phyloP scores from a whole-genome alignment of 2,113 vertebrate species.

The Ceyx margarethae region DNA sequence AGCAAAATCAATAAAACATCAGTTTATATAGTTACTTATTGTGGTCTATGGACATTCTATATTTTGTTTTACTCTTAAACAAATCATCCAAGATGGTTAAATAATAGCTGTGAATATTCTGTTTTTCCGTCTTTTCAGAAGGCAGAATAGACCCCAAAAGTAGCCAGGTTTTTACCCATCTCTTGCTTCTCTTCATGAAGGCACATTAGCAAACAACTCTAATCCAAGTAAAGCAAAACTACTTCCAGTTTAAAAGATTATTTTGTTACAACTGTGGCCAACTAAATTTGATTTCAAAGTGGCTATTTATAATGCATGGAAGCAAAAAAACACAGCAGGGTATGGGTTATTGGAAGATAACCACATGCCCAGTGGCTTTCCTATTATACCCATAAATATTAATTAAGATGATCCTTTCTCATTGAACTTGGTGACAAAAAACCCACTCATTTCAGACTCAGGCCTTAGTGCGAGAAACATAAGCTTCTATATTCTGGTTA shows the following conservation, averaged over 20 bases:
- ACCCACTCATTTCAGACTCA: neutral
- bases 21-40: neutral
- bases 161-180: neutral
- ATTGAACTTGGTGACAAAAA: constrained; percentile 7
- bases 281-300: constrained; percentile 1
- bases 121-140: neutral
- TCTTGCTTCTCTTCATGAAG: neutral
- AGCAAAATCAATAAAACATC: neutral
- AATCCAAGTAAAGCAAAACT: neutral
- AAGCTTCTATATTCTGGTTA: neutral
- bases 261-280: neutral
- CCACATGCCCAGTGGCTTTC: constrained; percentile 10
- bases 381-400: constrained; percentile 10
- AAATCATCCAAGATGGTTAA: neutral
- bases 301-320: constrained; percentile 6
- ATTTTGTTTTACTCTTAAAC: neutral
- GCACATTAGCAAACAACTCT: neutral
- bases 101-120: neutral
- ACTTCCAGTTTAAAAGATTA: neutral
- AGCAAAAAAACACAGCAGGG: constrained; percentile 32
- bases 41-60: rapidly evolving
- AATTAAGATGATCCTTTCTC: neutral
- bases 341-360: constrained; percentile 33
- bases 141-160: neutral
- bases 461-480: neutral